These are phyloP conservation scores for Oasisia sp. DNA, from an alignment of 2,888 invertebrate species.

Conservation along the genomic window DNA sequence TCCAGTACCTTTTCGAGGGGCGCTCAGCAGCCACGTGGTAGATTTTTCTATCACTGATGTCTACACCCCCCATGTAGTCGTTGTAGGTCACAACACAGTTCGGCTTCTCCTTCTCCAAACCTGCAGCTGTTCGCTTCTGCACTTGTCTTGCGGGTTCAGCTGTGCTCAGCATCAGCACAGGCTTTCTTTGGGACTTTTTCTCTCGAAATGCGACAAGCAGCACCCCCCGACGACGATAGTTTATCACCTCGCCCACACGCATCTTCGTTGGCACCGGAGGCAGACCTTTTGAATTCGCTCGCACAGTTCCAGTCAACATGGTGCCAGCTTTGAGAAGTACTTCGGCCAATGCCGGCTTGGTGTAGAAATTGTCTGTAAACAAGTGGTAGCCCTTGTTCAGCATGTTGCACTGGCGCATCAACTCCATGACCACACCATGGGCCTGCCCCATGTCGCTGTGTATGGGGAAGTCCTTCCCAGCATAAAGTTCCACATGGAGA, in stretches of 20 bases:
- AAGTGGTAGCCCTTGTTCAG: too few relatives aligned
- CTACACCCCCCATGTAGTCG: background rate
- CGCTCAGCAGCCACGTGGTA: background rate
- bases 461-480: background rate
- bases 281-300: background rate
- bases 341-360: too few relatives aligned
- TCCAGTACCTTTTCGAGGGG: background rate
- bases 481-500: background rate
- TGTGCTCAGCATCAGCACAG: background rate
- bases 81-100: background rate
- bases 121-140: background rate
- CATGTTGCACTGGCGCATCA: too few relatives aligned
- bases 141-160: too few relatives aligned
- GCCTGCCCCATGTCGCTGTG: too few relatives aligned
- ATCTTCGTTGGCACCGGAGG: background rate
- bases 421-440: too few relatives aligned
- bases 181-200: background rate
- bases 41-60: background rate
- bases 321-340: background rate
- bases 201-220: background rate
- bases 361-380: too few relatives aligned
- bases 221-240: background rate
- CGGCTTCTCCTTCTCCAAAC: background rate
- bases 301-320: background rate
- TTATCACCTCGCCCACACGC: background rate